A percentile compares a stretch with the other conserved stretches of the same genome.
Evolutionary conservation across 2,888 invertebrate species (phyloP).

Genomic region (Priapulus caudatus): DNA sequence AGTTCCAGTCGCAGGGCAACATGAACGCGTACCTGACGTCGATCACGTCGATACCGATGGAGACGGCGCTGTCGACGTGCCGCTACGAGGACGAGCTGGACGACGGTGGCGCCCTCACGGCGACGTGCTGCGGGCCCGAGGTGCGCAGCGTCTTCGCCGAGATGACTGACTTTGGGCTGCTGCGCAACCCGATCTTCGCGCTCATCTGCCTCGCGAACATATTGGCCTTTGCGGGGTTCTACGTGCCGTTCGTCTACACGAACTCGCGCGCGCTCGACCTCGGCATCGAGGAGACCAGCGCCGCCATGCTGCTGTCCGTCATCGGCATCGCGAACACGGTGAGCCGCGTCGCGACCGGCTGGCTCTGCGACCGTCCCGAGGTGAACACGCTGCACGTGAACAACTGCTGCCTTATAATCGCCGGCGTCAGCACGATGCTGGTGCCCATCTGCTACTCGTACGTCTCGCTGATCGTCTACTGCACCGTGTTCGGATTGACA

Average conservation of each 20-base stretch:
- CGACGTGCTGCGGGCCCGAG: constrained; percentile 25
- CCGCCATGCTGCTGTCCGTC: constrained; percentile 39
- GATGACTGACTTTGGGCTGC: constrained; percentile 78
- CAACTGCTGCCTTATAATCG: constrained; percentile 71
- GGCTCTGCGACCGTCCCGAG: constrained; percentile 61
- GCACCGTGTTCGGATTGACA: constrained; percentile 70
- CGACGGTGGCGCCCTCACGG: constrained; percentile 7
- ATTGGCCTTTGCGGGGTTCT: constrained; percentile 91
- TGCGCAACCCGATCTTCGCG: constrained; percentile 79
- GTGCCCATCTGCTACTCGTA: constrained; percentile 73
- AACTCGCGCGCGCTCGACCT: constrained; percentile 50
- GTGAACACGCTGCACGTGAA: constrained; percentile 76
- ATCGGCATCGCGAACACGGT: constrained; percentile 74
- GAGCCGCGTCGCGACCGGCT: constrained; percentile 77
- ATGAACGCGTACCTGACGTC: constrained; percentile 80
- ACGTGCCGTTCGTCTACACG: constrained; percentile 77
- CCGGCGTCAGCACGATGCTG: constrained; percentile 72
- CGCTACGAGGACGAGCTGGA: constrained; percentile 45
- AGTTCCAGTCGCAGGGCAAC: constrained; percentile 83
- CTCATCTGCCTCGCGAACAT: constrained; percentile 78
- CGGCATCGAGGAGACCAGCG: constrained; percentile 39
- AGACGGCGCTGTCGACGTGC: constrained; percentile 15
- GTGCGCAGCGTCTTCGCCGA: constrained; percentile 49
- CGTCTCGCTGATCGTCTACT: constrained; percentile 60
- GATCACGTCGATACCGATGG: constrained; percentile 67